Conservation (phyloP, 2,113 vertebrate genomes). For the Chitala chitala region DNA sequence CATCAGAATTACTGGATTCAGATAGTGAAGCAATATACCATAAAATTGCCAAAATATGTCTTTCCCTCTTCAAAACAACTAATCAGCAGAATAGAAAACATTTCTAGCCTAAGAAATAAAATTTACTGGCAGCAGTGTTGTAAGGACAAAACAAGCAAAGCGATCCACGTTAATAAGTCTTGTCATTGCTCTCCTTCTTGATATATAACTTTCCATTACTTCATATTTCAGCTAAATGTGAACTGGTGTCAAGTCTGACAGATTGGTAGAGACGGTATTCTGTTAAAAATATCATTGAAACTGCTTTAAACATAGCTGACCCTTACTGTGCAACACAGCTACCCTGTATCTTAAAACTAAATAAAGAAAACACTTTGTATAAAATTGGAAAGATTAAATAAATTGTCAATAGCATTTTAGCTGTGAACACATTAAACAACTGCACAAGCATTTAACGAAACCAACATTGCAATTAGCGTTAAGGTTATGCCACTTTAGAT, state of each 20-base stretch:
- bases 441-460: background rate
- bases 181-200: background rate
- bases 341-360: background rate
- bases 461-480: no score
- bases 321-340: no score
- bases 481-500: background rate
- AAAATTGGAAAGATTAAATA: background rate
- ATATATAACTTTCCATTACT: background rate
- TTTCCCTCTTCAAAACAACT: background rate
- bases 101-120: background rate
- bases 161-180: background rate
- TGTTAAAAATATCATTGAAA: background rate
- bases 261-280: no score
- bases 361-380: background rate
- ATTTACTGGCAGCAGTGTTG: slow-evolving; percentile 3
- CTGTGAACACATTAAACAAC: background rate
- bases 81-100: background rate
- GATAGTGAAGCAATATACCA: no score
- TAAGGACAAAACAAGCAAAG: background rate
- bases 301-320: background rate
- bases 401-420: background rate
- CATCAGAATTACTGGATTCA: background rate
- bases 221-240: background rate
- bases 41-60: background rate
- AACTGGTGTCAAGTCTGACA: background rate